Conservation (phyloP, 2,888 invertebrate species). For the Cacoxenus indagator region DNA sequence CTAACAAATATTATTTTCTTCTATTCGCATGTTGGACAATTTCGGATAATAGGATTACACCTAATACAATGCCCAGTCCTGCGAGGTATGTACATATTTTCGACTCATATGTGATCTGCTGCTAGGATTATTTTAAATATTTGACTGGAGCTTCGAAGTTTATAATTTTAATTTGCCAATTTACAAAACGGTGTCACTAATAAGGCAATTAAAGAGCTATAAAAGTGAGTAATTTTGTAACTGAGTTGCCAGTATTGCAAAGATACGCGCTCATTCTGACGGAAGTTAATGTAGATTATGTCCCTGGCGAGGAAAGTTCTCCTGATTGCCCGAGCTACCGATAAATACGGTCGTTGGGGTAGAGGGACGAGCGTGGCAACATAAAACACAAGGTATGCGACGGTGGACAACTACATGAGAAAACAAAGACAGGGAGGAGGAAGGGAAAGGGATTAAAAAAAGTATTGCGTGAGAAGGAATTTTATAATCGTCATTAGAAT, state of each 20-base stretch:
- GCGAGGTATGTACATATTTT: not conserved
- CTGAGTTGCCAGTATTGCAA: constrained; percentile 38
- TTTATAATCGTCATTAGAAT: constrained; percentile 59
- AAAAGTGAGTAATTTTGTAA: constrained; percentile 52
- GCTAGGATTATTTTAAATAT: constrained; percentile 12
- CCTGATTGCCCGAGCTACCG: not conserved
- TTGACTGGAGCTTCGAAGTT: constrained; percentile 43
- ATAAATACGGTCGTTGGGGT: not conserved
- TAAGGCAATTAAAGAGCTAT: constrained; percentile 61
- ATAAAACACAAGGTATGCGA: constrained; percentile 50
- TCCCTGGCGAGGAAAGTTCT: not conserved
- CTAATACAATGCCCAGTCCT: not conserved
- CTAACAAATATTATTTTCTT: constrained; percentile 22
- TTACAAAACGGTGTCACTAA: constrained; percentile 57
- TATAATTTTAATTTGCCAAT: constrained; percentile 48
- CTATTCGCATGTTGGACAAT: not conserved
- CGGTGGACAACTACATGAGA: constrained; percentile 26
- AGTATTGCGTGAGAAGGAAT: constrained; percentile 64
- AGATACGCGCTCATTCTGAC: constrained; percentile 47
- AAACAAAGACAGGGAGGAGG: constrained; percentile 33
- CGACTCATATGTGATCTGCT: not conserved
- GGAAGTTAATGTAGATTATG: constrained; percentile 18
- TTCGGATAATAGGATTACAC: not conserved
- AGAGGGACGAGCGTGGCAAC: constrained; percentile 15
- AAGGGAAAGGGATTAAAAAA: constrained; percentile 56